Conservation (phyloP, 1,140 invertebrate species). For the Sipha flava region DNA sequence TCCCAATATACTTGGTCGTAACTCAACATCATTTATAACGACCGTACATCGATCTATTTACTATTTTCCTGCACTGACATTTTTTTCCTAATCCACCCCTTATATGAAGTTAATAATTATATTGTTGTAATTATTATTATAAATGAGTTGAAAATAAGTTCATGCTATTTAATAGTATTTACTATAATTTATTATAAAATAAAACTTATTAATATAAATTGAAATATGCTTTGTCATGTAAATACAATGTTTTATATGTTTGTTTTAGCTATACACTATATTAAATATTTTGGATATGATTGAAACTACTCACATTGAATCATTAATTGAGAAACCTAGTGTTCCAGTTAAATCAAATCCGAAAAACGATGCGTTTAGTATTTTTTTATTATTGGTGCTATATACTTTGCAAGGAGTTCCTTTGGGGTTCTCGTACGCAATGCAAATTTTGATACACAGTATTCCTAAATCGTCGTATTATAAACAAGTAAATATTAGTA, state of each 20-base stretch:
- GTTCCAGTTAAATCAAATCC: not conserved
- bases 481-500: slow-evolving; percentile 58
- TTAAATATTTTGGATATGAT: not conserved
- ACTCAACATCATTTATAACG: too few species aligned
- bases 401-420: slow-evolving; percentile 96
- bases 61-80: too few species aligned
- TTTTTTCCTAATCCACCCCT: too few species aligned
- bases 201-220: too few species aligned
- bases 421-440: slow-evolving; percentile 79
- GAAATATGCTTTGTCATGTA: too few species aligned
- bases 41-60: too few species aligned
- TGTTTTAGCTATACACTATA: not conserved
- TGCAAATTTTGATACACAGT: slow-evolving; percentile 93
- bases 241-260: not conserved
- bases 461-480: slow-evolving; percentile 46
- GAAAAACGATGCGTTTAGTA: slow-evolving; percentile 61
- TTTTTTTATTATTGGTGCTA: slow-evolving; percentile 78
- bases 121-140: too few species aligned
- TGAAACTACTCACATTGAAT: not conserved
- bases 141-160: too few species aligned
- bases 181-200: too few species aligned
- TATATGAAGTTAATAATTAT: too few species aligned
- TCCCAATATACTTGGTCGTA: too few species aligned
- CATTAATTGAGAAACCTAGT: not conserved
- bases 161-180: too few species aligned